Base-by-base conservation (phyloP, 2,888 invertebrate species). In the Linnaemya vulpina region DNA sequence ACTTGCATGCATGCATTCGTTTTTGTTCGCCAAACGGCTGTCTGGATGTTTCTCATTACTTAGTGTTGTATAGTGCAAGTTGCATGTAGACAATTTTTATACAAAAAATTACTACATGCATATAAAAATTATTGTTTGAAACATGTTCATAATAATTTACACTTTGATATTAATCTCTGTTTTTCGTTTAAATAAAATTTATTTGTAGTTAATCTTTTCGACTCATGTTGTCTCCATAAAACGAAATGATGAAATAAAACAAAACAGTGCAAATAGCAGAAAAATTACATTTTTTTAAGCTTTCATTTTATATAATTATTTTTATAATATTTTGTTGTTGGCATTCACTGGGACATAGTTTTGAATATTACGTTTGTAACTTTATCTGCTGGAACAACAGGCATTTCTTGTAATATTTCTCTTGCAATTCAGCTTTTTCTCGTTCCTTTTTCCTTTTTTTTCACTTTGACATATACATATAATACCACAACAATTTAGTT, bases 81-180 rank as follows among this genome's bases (percentile, higher is more conserved):
- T 78, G 70, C 63, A 71, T 78, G 78, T 53, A 78, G 70, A 63
- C 71, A 55, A 70, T 79, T 65, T 58, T 22, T 40, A 40, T 40
- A 10, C 40, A 13, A 46, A 55, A 73, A 62, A 65, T 79, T 65
- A 62, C 65, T 73, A 79, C 79, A 79, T 65, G 73, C 79, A n/a
- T n/a, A n/a, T n/a, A n/a, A 63, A 77, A 78, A 63, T 71, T 71
- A 78, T 71, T 78, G 60, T 75, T 68, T 68, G 22, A 70, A 70
- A 81, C 68, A 63, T 81, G 76, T 83, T 83, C 76, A 77, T 83
- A 77, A 73, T 83, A 78, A 83, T 83, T 83, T 83, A 78, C 83
- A 83, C 83, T 83, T 70, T 78, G 83, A 83, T 83, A 78, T 74
- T 83, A 83, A 78, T 78, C 83, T 83, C 67, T 55, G 73, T 63